Percentiles rank a stretch among this genome's conserved stretches.
Evolutionary conservation across 2,797 vertebrate species (phyloP).

Genomic region (Lagorchestes hirsutus): DNA sequence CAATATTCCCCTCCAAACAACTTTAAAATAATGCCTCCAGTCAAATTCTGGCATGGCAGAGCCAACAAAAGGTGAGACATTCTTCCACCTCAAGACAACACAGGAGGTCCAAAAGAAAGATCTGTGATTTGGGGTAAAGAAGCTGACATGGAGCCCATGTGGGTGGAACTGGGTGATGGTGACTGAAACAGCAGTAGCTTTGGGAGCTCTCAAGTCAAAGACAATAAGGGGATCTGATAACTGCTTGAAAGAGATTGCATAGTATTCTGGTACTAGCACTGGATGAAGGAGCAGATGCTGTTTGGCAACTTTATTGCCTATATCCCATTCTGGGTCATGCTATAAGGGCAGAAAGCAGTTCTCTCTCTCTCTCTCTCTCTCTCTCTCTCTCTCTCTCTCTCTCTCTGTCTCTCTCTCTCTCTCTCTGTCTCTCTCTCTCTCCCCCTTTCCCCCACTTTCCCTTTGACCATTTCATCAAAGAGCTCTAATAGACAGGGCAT

Average conservation of each 20-base stretch:
- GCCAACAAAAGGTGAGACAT: background rate
- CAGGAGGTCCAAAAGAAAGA: background rate
- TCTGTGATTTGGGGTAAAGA: background rate
- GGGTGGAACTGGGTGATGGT: background rate
- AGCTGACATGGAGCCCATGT: too few species aligned
- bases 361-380: too few species aligned
- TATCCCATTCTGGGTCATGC: too few species aligned
- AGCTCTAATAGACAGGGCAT: background rate
- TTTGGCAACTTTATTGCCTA: too few species aligned
- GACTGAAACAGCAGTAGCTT: background rate
- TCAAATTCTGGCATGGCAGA: background rate
- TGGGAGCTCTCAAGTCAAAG: background rate
- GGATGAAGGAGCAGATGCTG: too few species aligned
- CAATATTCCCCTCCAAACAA: background rate
- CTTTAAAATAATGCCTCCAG: background rate
- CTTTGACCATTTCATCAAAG: background rate
- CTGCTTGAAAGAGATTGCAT: background rate
- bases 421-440: too few species aligned
- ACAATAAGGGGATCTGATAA: background rate
- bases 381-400: too few species aligned
- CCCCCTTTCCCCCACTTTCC: background rate
- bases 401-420: too few species aligned
- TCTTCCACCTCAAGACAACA: background rate
- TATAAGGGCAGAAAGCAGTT: too few species aligned
- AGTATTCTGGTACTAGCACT: too few species aligned